phyloP scores from a whole-genome alignment of 2,113 vertebrate genomes.

The Erinaceus europaeus region DNA sequence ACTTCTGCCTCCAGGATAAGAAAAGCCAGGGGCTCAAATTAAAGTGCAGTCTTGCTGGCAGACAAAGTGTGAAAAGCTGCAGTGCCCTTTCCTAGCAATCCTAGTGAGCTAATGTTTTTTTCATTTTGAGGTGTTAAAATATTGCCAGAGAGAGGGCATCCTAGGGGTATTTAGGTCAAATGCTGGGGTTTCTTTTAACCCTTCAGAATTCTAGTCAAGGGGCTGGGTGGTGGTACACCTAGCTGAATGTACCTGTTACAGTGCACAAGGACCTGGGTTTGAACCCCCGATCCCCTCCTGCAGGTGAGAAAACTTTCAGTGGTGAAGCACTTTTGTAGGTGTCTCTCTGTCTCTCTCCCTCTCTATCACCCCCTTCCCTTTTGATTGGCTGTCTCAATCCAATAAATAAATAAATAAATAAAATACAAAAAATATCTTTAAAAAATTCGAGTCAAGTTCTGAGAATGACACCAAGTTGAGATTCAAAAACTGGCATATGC shows the following conservation, averaged over 20 bases:
- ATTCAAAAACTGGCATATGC: not conserved
- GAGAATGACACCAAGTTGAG: not conserved
- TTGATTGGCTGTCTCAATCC: no score
- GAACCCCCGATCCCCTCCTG: no score
- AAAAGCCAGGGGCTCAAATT: constrained; percentile 53
- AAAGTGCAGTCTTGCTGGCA: constrained; percentile 45
- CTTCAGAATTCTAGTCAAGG: not conserved
- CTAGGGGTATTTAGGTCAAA: constrained; percentile 41
- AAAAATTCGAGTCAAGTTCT: not conserved
- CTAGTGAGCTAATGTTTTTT: constrained; percentile 36
- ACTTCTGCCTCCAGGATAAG: not conserved
- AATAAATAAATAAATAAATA: no score
- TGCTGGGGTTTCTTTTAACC: constrained; percentile 50
- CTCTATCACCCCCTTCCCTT: no score
- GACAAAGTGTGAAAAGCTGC: constrained; percentile 37
- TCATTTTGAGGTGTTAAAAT: constrained; percentile 47
- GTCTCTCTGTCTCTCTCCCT: no score
- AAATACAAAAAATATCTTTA: no score
- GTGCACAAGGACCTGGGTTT: no score
- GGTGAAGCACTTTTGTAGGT: no score
- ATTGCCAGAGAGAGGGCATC: constrained; percentile 25
- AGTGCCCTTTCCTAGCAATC: constrained; percentile 13
- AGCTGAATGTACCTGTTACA: no score
- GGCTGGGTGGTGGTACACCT: no score
- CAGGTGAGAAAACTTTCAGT: no score